Base-by-base conservation (phyloP, 2,113 vertebrate genomes). In the Grammomys dolichurus region DNA sequence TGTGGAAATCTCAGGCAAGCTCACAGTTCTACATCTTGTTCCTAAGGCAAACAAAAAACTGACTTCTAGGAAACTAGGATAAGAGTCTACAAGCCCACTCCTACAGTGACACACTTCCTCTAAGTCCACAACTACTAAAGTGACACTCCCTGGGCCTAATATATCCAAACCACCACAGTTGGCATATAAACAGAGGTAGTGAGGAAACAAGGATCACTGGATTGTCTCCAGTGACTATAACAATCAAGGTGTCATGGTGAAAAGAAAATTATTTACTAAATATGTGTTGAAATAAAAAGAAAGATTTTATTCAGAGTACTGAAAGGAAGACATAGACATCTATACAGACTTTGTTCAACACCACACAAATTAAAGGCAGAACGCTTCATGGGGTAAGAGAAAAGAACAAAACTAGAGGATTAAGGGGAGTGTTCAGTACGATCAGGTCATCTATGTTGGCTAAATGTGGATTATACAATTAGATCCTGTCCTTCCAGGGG, bases 391-490 rank as follows among this genome's bases (percentile, higher is more conserved):
- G 2, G 4, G 8, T 76, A 17, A 28, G 43, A 12, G 54, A 78
- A 82, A 90, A 5, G 43, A 81, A 63, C 80, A 87, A 19, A 8
- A n/a, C 7, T 28, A 19, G 65, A 82, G 36, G n/a, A 63, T 28
- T 46, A 33, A 10, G 10, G 8, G 3, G 20, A 26, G 1, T 40
- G 5, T 28, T 31, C 6, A 8, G n/a, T 22, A 13, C 46, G 4
- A 36, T n/a, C 36, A 51, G 20, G 33, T 33, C 58, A 75, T 3
- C 19, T 76, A 13, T 36, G 13, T 51, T 88, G 76, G 26, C 13
- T 78, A 91, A 78, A 16, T 70, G 33, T 5, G 56, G 26, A 13
- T 67, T 40, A 58, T 2, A 3, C 33, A 76, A 11, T 58, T n/a
- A 20, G 33, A 12, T 16, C 33, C 17, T 40, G 60, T 48, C 10